A percentile compares a stretch with the other conserved stretches of the same genome.
Conservation (phyloP, 2,888 invertebrate species). For the Limenitis arthemis region DNA sequence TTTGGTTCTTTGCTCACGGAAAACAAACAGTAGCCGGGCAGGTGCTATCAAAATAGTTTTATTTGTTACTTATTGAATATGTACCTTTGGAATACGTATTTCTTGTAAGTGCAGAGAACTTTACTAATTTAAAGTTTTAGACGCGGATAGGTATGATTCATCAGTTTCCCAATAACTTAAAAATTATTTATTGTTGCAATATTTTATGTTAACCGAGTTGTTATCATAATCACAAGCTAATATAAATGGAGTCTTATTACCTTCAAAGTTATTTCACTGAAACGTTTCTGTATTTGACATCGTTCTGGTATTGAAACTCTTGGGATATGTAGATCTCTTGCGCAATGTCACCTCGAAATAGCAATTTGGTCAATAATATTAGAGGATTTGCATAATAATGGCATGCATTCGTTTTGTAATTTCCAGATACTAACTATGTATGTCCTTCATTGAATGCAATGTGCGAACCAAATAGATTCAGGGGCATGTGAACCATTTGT, state of each 20-base stretch:
- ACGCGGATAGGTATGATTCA: neutral
- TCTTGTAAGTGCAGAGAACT: neutral
- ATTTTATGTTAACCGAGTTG: no score
- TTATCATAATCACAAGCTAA: no score
- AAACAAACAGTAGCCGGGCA: slow-evolving; percentile 36
- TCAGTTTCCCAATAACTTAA: no score
- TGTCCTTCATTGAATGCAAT: no score
- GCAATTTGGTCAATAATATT: neutral
- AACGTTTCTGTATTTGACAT: slow-evolving; percentile 59
- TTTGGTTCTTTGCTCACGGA: slow-evolving; percentile 49
- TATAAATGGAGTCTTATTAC: slow-evolving; percentile 24
- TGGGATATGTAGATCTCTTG: slow-evolving; percentile 8
- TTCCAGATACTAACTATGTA: neutral
- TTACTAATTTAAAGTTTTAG: neutral
- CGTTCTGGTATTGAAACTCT: slow-evolving; percentile 26
- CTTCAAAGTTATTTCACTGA: slow-evolving; percentile 57
- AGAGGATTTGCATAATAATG: no score
- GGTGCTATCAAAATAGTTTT: slow-evolving; percentile 27
- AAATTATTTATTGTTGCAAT: no score
- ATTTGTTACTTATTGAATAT: slow-evolving; percentile 18
- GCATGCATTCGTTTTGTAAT: neutral
- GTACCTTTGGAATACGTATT: slow-evolving; percentile 2
- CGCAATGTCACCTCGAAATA: neutral
- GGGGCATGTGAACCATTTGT: no score
- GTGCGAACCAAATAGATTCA: no score